Evolutionary conservation across 2,888 invertebrate species (phyloP).

Genomic region (Rhamnusium bicolor): DNA sequence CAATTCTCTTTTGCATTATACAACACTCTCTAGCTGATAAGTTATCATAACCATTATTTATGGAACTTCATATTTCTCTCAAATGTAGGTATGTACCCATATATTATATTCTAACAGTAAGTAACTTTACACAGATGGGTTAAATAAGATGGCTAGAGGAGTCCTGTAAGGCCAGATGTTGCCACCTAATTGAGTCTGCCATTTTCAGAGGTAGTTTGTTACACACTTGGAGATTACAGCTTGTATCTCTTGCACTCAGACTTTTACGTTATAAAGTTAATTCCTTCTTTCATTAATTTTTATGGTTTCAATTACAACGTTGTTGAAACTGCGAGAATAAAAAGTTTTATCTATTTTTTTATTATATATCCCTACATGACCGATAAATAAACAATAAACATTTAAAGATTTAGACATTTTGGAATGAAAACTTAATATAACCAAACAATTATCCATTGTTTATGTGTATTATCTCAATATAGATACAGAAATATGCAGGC

Average conservation of each 20-base stretch:
- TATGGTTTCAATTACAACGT: constrained; percentile 7
- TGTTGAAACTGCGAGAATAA: neutral
- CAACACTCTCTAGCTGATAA: no score
- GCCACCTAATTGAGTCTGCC: constrained; percentile 14
- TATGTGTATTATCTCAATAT: no score
- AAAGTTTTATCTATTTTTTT: neutral
- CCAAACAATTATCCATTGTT: no score
- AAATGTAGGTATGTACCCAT: neutral
- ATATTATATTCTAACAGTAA: neutral
- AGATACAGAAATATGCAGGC: no score
- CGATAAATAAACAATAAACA: no score
- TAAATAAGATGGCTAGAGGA: constrained; percentile 5
- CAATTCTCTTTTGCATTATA: no score
- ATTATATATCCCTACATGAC: neutral
- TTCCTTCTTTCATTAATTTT: constrained; percentile 6
- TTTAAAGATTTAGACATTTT: no score
- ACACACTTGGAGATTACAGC: neutral
- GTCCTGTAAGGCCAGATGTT: constrained; percentile 13
- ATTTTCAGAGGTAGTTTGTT: constrained; percentile 3
- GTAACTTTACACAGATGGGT: neutral
- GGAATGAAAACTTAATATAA: no score
- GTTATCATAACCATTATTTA: neutral
- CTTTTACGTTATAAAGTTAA: constrained; percentile 14
- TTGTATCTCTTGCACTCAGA: neutral
- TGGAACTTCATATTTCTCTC: neutral